Conservation (phyloP, 1,140 invertebrate genomes). For the Drosophila sechellia region DNA sequence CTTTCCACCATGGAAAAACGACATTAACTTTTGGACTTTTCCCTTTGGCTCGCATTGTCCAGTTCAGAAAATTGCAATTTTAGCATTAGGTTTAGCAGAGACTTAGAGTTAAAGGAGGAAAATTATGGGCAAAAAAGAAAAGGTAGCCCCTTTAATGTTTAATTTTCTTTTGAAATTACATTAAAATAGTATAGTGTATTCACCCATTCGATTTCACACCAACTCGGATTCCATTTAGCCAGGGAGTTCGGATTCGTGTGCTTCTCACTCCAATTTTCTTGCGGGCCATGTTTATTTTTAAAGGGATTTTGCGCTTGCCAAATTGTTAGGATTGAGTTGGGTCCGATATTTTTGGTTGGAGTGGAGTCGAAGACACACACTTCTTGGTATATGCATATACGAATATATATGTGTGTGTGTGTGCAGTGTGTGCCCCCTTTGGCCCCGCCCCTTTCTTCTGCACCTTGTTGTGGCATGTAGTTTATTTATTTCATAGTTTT, state of each 20-base stretch:
- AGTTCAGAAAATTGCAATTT: background rate
- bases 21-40: slow-evolving; percentile 1
- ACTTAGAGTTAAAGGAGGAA: background rate
- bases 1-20: slow-evolving; percentile 4
- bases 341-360: slow-evolving; percentile 9
- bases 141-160: background rate
- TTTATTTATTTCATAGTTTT: slow-evolving; percentile 80
- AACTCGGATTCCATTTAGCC: background rate
- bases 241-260: background rate
- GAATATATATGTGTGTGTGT: no score
- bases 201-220: background rate
- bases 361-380: slow-evolving; percentile 34
- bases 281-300: slow-evolving; percentile 24
- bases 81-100: background rate
- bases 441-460: background rate
- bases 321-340: slow-evolving; percentile 35
- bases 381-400: slow-evolving; percentile 7
- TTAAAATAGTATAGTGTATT: no score
- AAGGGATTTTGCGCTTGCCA: slow-evolving; percentile 28
- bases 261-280: no score
- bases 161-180: no score
- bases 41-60: background rate
- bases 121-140: background rate
- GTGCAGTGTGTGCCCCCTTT: background rate
- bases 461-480: slow-evolving; percentile 49